phyloP scores from a whole-genome alignment of 2,888 invertebrate species.

The Xiphydria camelus region DNA sequence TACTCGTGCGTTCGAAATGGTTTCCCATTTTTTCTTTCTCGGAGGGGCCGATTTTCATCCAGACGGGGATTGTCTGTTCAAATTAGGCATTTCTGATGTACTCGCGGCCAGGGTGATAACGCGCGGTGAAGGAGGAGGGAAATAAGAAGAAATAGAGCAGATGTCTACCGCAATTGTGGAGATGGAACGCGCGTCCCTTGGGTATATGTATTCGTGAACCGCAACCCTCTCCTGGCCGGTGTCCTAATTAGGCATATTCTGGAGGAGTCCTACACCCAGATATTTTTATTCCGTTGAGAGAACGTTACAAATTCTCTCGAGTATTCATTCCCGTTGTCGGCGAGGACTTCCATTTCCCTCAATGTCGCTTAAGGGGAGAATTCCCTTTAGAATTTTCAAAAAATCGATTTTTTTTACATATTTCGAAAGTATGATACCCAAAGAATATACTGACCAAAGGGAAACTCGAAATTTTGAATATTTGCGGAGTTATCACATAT shows the following conservation, averaged over 20 bases:
- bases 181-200: conserved; percentile 17
- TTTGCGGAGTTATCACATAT: too few relatives aligned
- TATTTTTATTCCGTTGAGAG: conserved; percentile 7
- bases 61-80: conserved; percentile 22
- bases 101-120: conserved; percentile 2
- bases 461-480: too few relatives aligned
- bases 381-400: too few relatives aligned
- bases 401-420: too few relatives aligned
- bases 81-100: conserved; percentile 23
- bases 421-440: too few relatives aligned
- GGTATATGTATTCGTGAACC: too few relatives aligned
- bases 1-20: too few relatives aligned
- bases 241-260: conserved; percentile 22
- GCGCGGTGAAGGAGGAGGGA: conserved; percentile 17
- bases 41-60: conserved; percentile 25
- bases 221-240: conserved; percentile 18
- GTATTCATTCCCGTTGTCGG: too few relatives aligned
- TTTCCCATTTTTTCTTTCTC: not conserved
- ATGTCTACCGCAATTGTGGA: conserved; percentile 28
- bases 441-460: too few relatives aligned
- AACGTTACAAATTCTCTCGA: conserved; percentile 25
- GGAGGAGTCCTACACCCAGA: conserved; percentile 12
- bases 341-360: too few relatives aligned
- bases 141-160: conserved; percentile 33
- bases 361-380: too few relatives aligned